Evolutionary conservation across 1,140 invertebrate species (phyloP).

Genomic region (Forficula auricularia): DNA sequence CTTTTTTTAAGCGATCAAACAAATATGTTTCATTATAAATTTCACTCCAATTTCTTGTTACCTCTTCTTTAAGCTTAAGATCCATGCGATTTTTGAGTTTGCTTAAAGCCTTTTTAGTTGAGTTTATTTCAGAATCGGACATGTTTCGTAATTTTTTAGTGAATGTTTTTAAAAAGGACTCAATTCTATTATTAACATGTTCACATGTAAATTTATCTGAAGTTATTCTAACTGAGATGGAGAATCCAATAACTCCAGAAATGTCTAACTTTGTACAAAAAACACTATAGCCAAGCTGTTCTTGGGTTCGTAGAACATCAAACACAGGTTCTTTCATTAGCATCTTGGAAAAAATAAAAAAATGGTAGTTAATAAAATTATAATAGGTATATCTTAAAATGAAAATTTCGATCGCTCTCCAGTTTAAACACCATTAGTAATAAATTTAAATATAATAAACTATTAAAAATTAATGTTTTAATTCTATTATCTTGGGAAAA

Average conservation of each 20-base stretch:
- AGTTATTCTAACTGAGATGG: conserved; percentile 53
- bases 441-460: too few species aligned
- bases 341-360: conserved; percentile 32
- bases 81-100: conserved; percentile 58
- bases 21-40: conserved; percentile 43
- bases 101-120: conserved; percentile 42
- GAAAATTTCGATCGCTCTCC: too few species aligned
- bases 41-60: conserved; percentile 51
- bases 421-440: too few species aligned
- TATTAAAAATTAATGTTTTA: too few species aligned
- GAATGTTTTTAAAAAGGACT: conserved; percentile 53
- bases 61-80: conserved; percentile 49
- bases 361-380: not conserved
- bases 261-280: too few species aligned
- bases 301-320: conserved; percentile 67
- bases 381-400: not conserved
- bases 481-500: too few species aligned
- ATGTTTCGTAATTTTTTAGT: conserved; percentile 38
- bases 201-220: conserved; percentile 43
- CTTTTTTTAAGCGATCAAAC: conserved; percentile 43
- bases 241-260: conserved; percentile 56
- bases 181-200: conserved; percentile 56
- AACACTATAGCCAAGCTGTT: conserved; percentile 78
- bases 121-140: conserved; percentile 38
- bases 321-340: conserved; percentile 76